phyloP scores from a whole-genome alignment of 2,113 vertebrate species.

The Xenus cinereus region DNA sequence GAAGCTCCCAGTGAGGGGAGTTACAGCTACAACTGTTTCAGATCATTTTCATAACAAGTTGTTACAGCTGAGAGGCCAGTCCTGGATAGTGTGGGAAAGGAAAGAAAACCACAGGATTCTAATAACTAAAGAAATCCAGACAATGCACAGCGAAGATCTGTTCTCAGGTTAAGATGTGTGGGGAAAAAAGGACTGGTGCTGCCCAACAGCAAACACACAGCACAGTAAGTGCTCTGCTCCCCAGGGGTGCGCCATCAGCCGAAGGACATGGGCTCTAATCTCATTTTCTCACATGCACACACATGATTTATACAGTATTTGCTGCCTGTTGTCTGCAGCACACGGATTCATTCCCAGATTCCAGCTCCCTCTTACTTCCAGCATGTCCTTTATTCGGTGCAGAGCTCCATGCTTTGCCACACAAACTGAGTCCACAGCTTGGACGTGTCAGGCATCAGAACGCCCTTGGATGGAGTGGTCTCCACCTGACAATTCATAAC shows the following conservation, averaged over 20 bases:
- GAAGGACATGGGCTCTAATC: not conserved
- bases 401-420: accelerated
- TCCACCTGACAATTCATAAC: not conserved
- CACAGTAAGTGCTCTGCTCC: not conserved
- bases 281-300: accelerated
- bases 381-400: accelerated
- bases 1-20: not conserved
- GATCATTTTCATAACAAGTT: not conserved
- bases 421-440: not conserved
- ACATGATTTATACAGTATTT: not conserved
- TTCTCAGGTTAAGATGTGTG: not conserved
- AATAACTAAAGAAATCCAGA: not conserved
- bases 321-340: not conserved
- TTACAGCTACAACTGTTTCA: not conserved
- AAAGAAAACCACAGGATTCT: not conserved
- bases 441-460: not conserved
- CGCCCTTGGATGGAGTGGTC: not conserved
- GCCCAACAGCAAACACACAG: not conserved
- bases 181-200: not conserved
- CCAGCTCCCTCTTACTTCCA: not conserved
- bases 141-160: not conserved
- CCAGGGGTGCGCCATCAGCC: not conserved
- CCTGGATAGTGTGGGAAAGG: not conserved
- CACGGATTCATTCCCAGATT: not conserved
- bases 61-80: not conserved